Base-by-base conservation (phyloP, 2,797 vertebrate genomes). In the Dryobates pubescens region DNA sequence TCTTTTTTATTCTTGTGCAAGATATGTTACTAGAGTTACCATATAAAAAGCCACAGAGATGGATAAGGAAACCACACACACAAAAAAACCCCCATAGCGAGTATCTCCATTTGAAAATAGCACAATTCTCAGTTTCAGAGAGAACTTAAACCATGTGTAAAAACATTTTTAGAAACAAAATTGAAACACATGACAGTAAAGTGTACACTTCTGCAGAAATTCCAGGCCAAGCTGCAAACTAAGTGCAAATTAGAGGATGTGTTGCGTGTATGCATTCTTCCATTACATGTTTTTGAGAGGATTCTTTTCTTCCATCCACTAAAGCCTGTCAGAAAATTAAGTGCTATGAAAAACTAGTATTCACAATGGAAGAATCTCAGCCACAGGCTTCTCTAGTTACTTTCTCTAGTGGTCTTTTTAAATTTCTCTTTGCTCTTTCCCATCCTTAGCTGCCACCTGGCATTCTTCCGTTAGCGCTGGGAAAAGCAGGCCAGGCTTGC, bases 391-490 rank as follows among this genome's bases (percentile, higher is more conserved):
- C 92, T 95, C 71, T 61, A 65, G 78, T 94, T 94, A 64, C 57
- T 8, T 82, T 74, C 73, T 88, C 58, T 59, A 85, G n/a, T n/a
- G 30, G 32, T 71, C 38, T 74, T 91, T 89, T 69, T 15, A 70
- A 34, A 18, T 87, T 87, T 78, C 63, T 79, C 68, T 59, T 89
- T 69, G 7, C 34, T 67, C 68, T 83, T 92, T 88, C 85, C 59
- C n/a, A 82, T 72, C 34, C 47, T 86, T 74, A 72, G 80, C 87
- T 89, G 80, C 82, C 80, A 90, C 92, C 67, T 96, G 93, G 82
- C 90, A 86, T 34, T 59, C 22, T 82, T 91, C 71, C 1, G 4
- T 36, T 65, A 88, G 27, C 16, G 7, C n/a, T 88, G 57, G 15
- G 70, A 82, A 95, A 92, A 91, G 38, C 24, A 92, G 47, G 10